Percentiles rank a stretch among this genome's conserved stretches.
These are phyloP conservation scores for Rostratula benghalensis DNA, from an alignment of 2,113 vertebrate genomes.

Conservation along the genomic window DNA sequence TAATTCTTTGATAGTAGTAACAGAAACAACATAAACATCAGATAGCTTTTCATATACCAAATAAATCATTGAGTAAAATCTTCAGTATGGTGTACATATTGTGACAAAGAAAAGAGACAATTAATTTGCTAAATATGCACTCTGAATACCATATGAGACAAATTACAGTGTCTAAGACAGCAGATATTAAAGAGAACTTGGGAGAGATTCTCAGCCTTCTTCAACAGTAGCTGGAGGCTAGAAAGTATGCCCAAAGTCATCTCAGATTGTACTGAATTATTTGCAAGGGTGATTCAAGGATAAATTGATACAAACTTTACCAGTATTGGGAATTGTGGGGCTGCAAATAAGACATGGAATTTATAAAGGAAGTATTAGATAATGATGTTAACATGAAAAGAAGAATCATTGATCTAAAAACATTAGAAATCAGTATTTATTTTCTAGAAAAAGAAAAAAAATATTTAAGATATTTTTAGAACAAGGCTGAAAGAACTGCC, in stretches of 20 bases:
- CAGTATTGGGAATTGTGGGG: not conserved
- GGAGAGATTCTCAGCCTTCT: not conserved
- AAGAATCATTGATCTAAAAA: not conserved
- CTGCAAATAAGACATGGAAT: not conserved
- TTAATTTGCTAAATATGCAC: not conserved
- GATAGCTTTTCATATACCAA: not conserved
- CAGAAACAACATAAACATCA: not conserved
- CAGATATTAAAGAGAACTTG: not conserved
- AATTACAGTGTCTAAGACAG: not conserved
- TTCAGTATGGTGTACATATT: not conserved
- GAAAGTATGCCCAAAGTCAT: not conserved
- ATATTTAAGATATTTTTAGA: not conserved
- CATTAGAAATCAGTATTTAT: not conserved
- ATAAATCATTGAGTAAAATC: not conserved
- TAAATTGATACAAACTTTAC: not conserved
- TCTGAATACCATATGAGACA: not conserved
- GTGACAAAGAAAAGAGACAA: not conserved
- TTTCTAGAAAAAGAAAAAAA: not conserved
- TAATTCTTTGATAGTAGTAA: not conserved
- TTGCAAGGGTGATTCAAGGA: not conserved
- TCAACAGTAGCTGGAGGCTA: not conserved
- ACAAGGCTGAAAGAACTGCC: not conserved
- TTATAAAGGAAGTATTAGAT: not conserved
- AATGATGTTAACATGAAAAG: not conserved
- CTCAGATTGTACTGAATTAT: not conserved